phyloP scores from a whole-genome alignment of 2,113 vertebrate genomes.

The Aythya baeri region DNA sequence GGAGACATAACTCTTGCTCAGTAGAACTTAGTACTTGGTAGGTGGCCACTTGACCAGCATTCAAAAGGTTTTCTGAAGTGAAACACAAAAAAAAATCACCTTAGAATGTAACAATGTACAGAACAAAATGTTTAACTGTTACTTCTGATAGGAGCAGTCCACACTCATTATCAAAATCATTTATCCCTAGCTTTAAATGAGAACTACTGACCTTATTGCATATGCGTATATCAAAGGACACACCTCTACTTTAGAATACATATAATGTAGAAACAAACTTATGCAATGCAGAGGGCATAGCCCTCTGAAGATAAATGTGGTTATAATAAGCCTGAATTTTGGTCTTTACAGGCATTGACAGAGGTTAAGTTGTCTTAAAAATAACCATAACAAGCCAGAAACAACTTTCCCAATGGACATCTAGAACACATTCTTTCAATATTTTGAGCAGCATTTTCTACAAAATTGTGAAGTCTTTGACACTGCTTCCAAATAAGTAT shows the following conservation, averaged over 20 bases:
- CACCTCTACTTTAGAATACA: not conserved
- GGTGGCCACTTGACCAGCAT: not conserved
- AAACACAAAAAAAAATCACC: not conserved
- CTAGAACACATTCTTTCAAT: slow-evolving; percentile 54
- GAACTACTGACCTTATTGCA: not conserved
- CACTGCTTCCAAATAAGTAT: slow-evolving; percentile 5
- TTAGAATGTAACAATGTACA: not conserved
- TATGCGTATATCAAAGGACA: not conserved
- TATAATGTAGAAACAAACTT: not conserved
- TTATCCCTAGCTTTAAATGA: not conserved
- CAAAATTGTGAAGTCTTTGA: not conserved
- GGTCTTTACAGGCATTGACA: not conserved
- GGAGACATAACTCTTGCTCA: not conserved
- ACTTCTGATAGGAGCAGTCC: not conserved
- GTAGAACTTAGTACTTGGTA: not conserved
- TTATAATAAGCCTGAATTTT: slow-evolving; percentile 52
- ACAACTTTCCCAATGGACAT: slow-evolving; percentile 30
- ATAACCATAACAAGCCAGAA: slow-evolving; percentile 50
- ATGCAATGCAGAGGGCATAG: not conserved
- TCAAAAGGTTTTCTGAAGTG: not conserved
- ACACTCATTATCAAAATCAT: not conserved
- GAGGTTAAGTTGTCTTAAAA: slow-evolving; percentile 75
- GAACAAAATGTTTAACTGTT: not conserved
- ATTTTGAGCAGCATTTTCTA: slow-evolving; percentile 13
- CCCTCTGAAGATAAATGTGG: slow-evolving; percentile 47